Evolutionary conservation across 2,113 vertebrate genomes (phyloP).

Genomic region (Brachirus orientalis): DNA sequence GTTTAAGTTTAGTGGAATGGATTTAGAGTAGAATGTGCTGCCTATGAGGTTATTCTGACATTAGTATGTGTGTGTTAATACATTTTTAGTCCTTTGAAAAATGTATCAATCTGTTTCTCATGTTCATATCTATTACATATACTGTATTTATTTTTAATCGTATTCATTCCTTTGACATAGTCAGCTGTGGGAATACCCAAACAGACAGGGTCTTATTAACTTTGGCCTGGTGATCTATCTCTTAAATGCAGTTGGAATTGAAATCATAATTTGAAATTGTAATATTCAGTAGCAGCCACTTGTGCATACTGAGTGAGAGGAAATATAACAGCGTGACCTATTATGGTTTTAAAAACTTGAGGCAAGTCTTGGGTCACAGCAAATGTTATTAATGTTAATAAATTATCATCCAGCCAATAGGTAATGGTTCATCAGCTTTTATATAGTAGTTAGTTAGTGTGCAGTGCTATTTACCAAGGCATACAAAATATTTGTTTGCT

Average conservation of each 20-base stretch:
- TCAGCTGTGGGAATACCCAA: neutral
- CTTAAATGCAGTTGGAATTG: slow-evolving; percentile 16
- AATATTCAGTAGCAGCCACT: slow-evolving; percentile 23
- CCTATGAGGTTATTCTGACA: neutral
- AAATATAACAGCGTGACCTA: slow-evolving; percentile 7
- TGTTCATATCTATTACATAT: slow-evolving; percentile 7
- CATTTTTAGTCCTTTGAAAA: neutral
- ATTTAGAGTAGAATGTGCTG: slow-evolving; percentile 2
- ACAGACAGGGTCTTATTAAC: slow-evolving; percentile 26
- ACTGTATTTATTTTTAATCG: too few relatives aligned
- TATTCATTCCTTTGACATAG: too few relatives aligned
- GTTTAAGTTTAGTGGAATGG: neutral
- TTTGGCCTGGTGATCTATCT: slow-evolving; percentile 23
- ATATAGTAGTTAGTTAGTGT: neutral
- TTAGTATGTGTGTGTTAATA: neutral
- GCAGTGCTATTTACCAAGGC: neutral
- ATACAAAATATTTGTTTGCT: slow-evolving; percentile 3
- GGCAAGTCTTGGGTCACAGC: too few relatives aligned
- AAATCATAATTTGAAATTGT: slow-evolving; percentile 40
- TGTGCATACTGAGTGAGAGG: slow-evolving; percentile 1
- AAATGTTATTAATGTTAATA: too few relatives aligned
- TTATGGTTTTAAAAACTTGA: neutral
- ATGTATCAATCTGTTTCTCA: neutral
- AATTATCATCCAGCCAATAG: slow-evolving; percentile 23
- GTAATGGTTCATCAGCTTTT: slow-evolving; percentile 30